phyloP scores from a whole-genome alignment of 1,140 invertebrate species.

The Matsumurasca onukii region DNA sequence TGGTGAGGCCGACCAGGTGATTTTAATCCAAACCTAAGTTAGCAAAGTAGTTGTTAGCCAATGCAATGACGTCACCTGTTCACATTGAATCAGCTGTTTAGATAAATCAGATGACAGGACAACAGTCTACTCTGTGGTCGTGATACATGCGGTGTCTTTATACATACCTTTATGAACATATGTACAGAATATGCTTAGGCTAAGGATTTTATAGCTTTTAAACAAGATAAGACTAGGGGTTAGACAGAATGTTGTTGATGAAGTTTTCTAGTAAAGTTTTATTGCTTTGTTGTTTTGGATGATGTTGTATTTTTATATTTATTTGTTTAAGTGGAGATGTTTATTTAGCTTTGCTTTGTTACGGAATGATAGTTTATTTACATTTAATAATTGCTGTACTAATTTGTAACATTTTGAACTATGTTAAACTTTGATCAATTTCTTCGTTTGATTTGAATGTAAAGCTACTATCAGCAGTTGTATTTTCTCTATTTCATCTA shows the following conservation, averaged over 20 bases:
- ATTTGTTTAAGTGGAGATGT: too few relatives aligned
- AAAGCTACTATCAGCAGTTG: too few relatives aligned
- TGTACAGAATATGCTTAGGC: conserved; percentile 21
- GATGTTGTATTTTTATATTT: too few relatives aligned
- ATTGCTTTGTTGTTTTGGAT: too few relatives aligned
- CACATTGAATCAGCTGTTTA: not conserved
- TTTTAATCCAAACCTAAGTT: conserved; percentile 24
- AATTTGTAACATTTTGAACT: too few relatives aligned
- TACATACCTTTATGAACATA: conserved; percentile 28
- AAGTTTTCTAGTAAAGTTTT: too few relatives aligned
- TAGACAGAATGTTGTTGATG: conserved; percentile 9
- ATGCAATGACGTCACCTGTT: not conserved
- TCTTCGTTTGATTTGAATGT: too few relatives aligned
- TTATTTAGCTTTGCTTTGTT: too few relatives aligned
- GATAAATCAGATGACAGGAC: conserved; percentile 10
- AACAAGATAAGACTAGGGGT: conserved; percentile 7
- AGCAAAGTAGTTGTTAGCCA: conserved; percentile 29
- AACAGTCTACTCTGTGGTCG: conserved; percentile 21
- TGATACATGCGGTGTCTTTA: conserved; percentile 32
- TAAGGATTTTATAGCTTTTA: conserved; percentile 25
- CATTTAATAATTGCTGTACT: too few relatives aligned
- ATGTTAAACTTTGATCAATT: too few relatives aligned
- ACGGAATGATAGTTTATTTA: too few relatives aligned
- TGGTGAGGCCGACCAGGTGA: conserved; percentile 18
- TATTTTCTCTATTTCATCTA: too few relatives aligned